phyloP scores from a whole-genome alignment of 1,140 invertebrate species.

The Cotesia chilonis region DNA sequence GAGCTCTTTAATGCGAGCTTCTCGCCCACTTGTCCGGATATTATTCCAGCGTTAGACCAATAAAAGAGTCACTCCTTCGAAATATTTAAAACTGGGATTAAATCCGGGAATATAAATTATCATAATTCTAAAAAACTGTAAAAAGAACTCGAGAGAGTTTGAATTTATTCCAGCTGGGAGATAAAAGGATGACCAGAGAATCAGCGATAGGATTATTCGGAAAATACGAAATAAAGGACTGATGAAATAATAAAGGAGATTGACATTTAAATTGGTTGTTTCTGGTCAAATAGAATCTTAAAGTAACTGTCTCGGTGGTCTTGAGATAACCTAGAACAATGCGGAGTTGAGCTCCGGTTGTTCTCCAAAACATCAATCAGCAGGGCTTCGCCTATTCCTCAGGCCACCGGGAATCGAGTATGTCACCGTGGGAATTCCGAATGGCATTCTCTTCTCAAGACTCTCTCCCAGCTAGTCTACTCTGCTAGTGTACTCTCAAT shows the following conservation, averaged over 20 bases:
- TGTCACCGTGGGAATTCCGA: constrained; percentile 12
- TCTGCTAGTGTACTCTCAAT: background rate
- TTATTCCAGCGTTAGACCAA: constrained; percentile 2
- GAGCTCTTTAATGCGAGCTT: background rate
- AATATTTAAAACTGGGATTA: no score
- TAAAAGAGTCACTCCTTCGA: no score
- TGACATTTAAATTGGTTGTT: constrained; percentile 1
- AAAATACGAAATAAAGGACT: no score
- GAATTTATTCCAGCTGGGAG: no score
- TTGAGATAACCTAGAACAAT: constrained; percentile 2
- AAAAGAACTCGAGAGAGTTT: no score
- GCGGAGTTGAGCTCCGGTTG: background rate
- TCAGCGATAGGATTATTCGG: no score
- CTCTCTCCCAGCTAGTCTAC: background rate
- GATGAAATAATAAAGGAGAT: background rate
- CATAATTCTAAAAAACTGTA: no score
- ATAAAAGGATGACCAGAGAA: no score
- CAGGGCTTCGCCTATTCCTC: background rate
- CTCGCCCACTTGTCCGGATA: constrained; percentile 9
- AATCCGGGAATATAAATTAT: no score
- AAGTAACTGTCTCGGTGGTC: constrained; percentile 17
- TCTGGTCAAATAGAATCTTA: constrained; percentile 2
- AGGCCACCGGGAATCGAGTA: constrained; percentile 6
- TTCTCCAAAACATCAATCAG: constrained; percentile 18
- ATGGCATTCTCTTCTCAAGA: constrained; percentile 6